Evolutionary conservation across 2,888 invertebrate genomes (phyloP).

Genomic region (Drosophila tanythrix): DNA sequence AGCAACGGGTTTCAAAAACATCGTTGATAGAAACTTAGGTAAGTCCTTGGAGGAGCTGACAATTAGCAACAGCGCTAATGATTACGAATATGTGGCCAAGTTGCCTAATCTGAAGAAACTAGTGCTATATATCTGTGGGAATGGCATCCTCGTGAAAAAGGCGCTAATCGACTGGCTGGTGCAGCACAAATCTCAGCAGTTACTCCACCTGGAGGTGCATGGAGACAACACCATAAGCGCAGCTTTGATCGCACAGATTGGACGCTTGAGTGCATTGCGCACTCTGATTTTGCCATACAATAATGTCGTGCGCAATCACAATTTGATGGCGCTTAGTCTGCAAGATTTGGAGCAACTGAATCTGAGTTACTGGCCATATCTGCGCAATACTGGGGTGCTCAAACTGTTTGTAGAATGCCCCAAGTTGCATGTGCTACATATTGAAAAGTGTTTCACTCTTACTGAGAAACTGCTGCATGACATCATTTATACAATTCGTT

Average conservation of each 20-base stretch:
- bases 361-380: conserved; percentile 26
- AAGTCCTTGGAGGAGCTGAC: conserved; percentile 20
- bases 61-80: conserved; percentile 5
- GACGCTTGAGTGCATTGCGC: conserved; percentile 8
- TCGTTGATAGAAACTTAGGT: conserved; percentile 11
- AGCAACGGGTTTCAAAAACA: conserved; percentile 17
- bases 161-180: conserved; percentile 34
- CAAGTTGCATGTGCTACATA: conserved; percentile 34
- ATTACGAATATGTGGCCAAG: conserved; percentile 47
- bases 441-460: conserved; percentile 37
- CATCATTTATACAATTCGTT: conserved; percentile 31
- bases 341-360: conserved; percentile 20
- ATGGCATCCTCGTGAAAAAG: conserved; percentile 3
- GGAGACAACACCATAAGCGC: conserved; percentile 27
- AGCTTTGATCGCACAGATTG: conserved; percentile 18
- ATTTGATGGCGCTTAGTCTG: conserved; percentile 24
- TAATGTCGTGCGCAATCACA: conserved; percentile 13
- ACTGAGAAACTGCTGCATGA: conserved; percentile 31
- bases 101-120: conserved; percentile 39
- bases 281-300: conserved; percentile 33
- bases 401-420: conserved; percentile 32
- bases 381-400: conserved; percentile 26
- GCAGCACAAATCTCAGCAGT: conserved; percentile 29
- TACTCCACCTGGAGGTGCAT: conserved; percentile 36
- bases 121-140: conserved; percentile 18